These are phyloP conservation scores for Aradus depressus DNA, from an alignment of 2,888 invertebrate species.

Conservation along the genomic window DNA sequence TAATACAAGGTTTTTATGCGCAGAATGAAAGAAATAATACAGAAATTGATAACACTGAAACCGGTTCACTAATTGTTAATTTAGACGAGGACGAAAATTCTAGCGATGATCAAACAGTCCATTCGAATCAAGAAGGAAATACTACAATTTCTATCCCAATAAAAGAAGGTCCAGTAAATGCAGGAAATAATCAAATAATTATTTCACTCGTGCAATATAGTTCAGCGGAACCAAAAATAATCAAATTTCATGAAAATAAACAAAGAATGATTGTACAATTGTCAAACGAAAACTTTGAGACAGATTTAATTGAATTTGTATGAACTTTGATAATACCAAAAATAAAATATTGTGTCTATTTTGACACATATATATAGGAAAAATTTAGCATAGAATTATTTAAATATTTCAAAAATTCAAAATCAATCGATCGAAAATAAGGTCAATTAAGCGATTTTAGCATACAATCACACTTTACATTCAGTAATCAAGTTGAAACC, in stretches of 20 bases:
- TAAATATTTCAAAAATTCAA: no score
- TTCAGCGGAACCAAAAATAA: not conserved
- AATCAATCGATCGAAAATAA: no score
- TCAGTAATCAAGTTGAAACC: no score
- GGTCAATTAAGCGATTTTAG: no score
- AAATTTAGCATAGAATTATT: not conserved
- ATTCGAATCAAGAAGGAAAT: conserved; percentile 6
- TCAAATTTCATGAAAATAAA: conserved; percentile 1
- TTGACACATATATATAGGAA: conserved; percentile 3
- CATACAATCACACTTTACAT: no score
- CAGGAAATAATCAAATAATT: no score
- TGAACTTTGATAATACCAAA: conserved; percentile 5
- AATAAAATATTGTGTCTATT: conserved; percentile 1
- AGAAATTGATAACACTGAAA: not conserved
- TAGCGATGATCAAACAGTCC: conserved; percentile 1
- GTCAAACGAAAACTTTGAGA: not conserved
- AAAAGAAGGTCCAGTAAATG: conserved; percentile 1
- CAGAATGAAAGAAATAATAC: no score
- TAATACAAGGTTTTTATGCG: not conserved
- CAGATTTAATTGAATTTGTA: not conserved
- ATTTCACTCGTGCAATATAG: not conserved
- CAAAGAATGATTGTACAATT: conserved; percentile 3
- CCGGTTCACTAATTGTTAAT: conserved; percentile 1
- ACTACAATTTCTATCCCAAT: conserved; percentile 4
- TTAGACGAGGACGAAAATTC: not conserved